Percentiles rank a stretch among this genome's conserved stretches.
phyloP scores from a whole-genome alignment of 2,888 invertebrate genomes.

The Nemapogon koenigi region DNA sequence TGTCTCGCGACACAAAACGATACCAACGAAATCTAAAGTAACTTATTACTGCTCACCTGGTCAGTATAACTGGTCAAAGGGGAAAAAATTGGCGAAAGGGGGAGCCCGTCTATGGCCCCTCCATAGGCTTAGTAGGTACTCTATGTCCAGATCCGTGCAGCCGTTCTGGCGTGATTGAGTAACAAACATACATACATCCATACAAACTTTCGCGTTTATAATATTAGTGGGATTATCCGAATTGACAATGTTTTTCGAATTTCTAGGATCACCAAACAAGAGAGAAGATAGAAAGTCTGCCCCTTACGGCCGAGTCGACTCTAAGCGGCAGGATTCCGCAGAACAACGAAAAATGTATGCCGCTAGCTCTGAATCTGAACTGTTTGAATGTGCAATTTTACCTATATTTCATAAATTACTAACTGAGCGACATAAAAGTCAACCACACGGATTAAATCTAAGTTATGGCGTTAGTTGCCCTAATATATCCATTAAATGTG shows the following conservation, averaged over 20 bases:
- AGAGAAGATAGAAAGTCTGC: slow-evolving; percentile 58
- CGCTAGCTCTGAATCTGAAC: slow-evolving; percentile 83
- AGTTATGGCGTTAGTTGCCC: slow-evolving; percentile 88
- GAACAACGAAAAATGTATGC: slow-evolving; percentile 69
- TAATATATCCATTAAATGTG: slow-evolving; percentile 94
- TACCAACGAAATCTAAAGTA: too few relatives aligned
- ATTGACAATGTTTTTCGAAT: not conserved
- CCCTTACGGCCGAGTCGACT: slow-evolving; percentile 48
- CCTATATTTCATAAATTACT: slow-evolving; percentile 93
- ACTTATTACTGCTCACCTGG: too few relatives aligned
- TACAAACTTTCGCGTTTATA: too few relatives aligned
- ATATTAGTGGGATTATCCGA: too few relatives aligned
- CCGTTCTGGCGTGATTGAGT: too few relatives aligned
- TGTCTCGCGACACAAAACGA: too few relatives aligned
- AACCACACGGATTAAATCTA: slow-evolving; percentile 71
- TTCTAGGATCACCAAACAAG: slow-evolving; percentile 40
- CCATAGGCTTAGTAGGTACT: too few relatives aligned
- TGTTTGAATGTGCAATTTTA: slow-evolving; percentile 84
- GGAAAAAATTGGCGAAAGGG: too few relatives aligned
- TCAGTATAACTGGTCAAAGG: too few relatives aligned
- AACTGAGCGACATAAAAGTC: slow-evolving; percentile 79
- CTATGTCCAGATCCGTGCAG: too few relatives aligned
- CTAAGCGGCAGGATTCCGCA: slow-evolving; percentile 46
- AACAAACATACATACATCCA: too few relatives aligned
- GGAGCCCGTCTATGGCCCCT: too few relatives aligned